Evolutionary conservation across 2,113 vertebrate species (phyloP).

Genomic region (Saguinus midas): DNA sequence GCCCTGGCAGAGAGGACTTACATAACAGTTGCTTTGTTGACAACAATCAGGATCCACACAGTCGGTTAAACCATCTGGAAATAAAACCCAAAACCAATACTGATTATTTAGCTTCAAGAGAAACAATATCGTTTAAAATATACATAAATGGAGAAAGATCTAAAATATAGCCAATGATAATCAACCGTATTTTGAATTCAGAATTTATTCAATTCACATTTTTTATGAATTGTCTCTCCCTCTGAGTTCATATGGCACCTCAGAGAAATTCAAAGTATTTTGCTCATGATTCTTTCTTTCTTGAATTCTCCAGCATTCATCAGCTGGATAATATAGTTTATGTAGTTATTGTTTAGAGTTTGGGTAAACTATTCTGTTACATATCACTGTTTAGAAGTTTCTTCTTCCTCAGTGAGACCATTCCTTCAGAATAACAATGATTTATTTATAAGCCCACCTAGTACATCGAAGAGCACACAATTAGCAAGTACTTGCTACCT

Average conservation of each 20-base stretch:
- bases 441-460: conserved; percentile 14
- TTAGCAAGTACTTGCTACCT: background rate
- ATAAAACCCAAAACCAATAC: conserved; percentile 16
- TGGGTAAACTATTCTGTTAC: background rate
- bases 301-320: background rate
- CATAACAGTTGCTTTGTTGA: conserved; percentile 93
- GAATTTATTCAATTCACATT: conserved; percentile 13
- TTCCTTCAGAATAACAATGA: background rate
- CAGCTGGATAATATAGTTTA: background rate
- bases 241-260: conserved; percentile 27
- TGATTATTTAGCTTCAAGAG: background rate
- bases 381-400: background rate
- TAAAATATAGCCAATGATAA: conserved; percentile 14
- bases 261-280: conserved; percentile 1
- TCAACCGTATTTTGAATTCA: background rate
- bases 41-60: conserved; percentile 98
- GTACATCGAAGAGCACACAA: background rate
- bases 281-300: conserved; percentile 17
- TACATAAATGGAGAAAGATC: conserved; percentile 17
- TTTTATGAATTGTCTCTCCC: conserved; percentile 17
- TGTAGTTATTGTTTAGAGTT: background rate
- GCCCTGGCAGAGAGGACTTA: conserved; percentile 95
- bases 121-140: conserved; percentile 1
- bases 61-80: conserved; percentile 94
- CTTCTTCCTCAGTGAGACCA: background rate